Percentiles rank a stretch among this genome's conserved stretches.
Conservation (phyloP, 2,113 vertebrate species). For the Chaenocephalus aceratus region DNA sequence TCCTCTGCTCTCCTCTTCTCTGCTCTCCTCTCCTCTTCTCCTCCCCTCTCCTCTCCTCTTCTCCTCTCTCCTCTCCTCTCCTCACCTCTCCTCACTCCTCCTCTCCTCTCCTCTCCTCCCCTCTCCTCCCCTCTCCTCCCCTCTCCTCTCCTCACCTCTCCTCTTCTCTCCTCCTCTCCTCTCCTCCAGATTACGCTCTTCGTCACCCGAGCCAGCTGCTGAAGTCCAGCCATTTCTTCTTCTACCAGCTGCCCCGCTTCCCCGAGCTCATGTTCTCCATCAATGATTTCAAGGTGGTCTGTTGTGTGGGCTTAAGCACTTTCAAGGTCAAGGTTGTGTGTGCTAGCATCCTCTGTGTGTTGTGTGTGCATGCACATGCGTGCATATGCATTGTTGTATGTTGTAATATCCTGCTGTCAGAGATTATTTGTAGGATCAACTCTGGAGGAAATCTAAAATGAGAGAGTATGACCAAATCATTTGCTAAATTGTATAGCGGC, state of each 20-base stretch:
- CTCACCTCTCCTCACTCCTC: neutral
- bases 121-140: conserved; percentile 61
- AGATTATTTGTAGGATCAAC: neutral
- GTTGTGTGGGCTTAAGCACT: conserved; percentile 27
- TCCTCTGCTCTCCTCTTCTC: too few relatives aligned
- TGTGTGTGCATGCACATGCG: neutral
- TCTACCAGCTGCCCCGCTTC: conserved; percentile 97
- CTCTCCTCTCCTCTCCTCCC: neutral
- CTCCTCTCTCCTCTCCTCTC: neutral
- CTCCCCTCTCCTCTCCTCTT: neutral
- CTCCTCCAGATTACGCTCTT: conserved; percentile 92
- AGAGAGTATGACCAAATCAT: neutral
- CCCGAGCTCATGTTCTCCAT: conserved; percentile 98
- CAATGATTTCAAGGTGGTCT: conserved; percentile 96
- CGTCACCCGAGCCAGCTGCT: conserved; percentile 95
- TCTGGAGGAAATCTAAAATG: neutral
- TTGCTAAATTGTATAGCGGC: neutral
- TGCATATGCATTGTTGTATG: neutral
- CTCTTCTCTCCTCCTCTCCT: conserved; percentile 13
- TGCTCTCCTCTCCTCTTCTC: too few relatives aligned
- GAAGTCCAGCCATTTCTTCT: conserved; percentile 97
- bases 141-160: neutral
- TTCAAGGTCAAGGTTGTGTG: conserved; percentile 69
- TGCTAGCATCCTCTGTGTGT: conserved; percentile 15
- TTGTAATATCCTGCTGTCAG: neutral